A percentile compares a stretch with the other conserved stretches of the same genome.
These are phyloP conservation scores for Tapera naevia DNA, from an alignment of 2,797 vertebrate genomes.

Conservation along the genomic window DNA sequence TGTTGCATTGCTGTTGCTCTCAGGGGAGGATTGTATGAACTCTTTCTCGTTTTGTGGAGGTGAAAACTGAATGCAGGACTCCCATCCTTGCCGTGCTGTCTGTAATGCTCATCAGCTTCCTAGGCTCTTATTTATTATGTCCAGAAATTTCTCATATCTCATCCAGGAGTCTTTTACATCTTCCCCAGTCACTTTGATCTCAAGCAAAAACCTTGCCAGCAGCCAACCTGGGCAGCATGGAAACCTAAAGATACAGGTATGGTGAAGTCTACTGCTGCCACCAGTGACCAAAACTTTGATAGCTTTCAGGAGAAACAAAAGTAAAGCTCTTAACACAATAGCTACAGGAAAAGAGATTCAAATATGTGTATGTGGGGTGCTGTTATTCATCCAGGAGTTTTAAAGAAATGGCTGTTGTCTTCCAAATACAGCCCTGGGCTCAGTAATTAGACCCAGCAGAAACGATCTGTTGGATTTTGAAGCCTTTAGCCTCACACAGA, in stretches of 20 bases:
- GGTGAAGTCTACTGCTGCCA: not conserved
- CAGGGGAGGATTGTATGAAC: not conserved
- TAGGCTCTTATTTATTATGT: rapidly evolving
- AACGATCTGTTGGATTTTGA: not conserved
- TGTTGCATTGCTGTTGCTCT: not conserved
- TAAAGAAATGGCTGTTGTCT: not conserved
- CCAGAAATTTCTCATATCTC: not conserved
- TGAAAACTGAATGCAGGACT: not conserved
- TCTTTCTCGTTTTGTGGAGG: not conserved
- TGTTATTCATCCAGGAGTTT: not conserved
- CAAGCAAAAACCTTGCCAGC: rapidly evolving
- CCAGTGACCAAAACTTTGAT: not conserved
- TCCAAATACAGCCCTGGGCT: not conserved
- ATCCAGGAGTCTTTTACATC: not conserved
- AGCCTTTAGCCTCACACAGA: not conserved
- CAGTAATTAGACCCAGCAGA: not conserved
- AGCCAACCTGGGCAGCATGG: not conserved
- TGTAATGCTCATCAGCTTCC: rapidly evolving
- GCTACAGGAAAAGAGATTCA: not conserved
- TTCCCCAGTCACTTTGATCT: not conserved
- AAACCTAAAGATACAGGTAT: not conserved
- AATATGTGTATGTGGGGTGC: not conserved
- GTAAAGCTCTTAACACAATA: not conserved
- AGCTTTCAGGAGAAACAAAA: not conserved
- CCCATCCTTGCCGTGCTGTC: not conserved